These are phyloP conservation scores for Lagodon rhomboides DNA, from an alignment of 2,797 vertebrate species.

Conservation along the genomic window DNA sequence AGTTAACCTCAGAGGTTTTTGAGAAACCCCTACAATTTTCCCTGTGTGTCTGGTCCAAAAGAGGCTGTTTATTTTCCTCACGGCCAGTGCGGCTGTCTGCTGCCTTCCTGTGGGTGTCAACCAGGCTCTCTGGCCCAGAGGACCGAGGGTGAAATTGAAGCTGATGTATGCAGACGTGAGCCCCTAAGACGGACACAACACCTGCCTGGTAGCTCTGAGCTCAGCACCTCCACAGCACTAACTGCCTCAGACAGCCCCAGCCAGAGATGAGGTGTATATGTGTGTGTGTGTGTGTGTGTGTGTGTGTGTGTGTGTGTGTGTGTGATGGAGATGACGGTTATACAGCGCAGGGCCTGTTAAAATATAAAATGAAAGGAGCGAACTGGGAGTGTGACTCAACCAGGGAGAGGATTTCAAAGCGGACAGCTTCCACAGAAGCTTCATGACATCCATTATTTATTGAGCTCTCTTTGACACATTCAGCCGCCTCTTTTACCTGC, in stretches of 20 bases:
- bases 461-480: constrained; percentile 69
- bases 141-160: constrained; percentile 71
- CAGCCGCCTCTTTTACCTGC: constrained; percentile 66
- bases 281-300: constrained; percentile 15
- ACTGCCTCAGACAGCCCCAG: constrained; percentile 66
- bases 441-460: constrained; percentile 80
- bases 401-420: constrained; percentile 77
- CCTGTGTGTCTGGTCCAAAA: constrained; percentile 33
- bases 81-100: constrained; percentile 32
- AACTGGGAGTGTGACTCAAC: constrained; percentile 67
- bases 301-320: constrained; percentile 10
- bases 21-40: constrained; percentile 54
- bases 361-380: constrained; percentile 72
- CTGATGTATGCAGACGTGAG: constrained; percentile 74
- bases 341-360: constrained; percentile 60
- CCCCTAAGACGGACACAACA: constrained; percentile 67
- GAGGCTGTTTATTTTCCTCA: constrained; percentile 41
- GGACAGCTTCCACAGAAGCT: constrained; percentile 70
- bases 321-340: constrained; percentile 36
- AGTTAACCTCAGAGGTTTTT: constrained; percentile 57
- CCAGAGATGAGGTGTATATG: constrained; percentile 50
- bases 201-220: constrained; percentile 65
- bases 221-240: constrained; percentile 56
- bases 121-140: constrained; percentile 36
- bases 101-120: constrained; percentile 46